Percentiles rank a stretch among this genome's conserved stretches.
Evolutionary conservation across 2,797 vertebrate genomes (phyloP).

Genomic region (Tragopan temminckii): DNA sequence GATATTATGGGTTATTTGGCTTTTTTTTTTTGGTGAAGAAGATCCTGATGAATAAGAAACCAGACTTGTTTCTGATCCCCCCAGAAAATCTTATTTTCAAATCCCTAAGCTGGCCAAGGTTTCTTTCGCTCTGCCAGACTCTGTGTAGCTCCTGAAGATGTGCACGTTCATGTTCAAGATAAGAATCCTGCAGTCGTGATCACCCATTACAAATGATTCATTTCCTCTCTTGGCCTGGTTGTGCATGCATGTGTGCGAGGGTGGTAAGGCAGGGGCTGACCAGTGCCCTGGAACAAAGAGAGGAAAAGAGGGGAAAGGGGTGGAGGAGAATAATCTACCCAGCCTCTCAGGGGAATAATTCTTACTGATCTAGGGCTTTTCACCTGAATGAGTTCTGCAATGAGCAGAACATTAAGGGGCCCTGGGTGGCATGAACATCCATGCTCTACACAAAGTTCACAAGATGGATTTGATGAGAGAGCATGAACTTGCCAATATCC

Average conservation of each 20-base stretch:
- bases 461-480: background rate
- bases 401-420: background rate
- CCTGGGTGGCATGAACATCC: background rate
- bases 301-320: conserved; percentile 18
- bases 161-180: background rate
- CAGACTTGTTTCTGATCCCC: background rate
- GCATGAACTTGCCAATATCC: background rate
- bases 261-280: background rate
- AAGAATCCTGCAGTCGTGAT: conserved; percentile 26
- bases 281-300: conserved; percentile 18
- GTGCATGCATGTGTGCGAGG: fast-evolving
- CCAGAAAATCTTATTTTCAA: background rate
- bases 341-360: background rate
- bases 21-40: background rate
- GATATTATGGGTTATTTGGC: background rate
- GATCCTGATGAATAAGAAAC: background rate
- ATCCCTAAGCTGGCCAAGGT: background rate
- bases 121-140: background rate
- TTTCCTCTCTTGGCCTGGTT: conserved; percentile 9
- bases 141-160: background rate
- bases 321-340: background rate
- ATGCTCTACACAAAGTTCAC: background rate
- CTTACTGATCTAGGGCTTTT: background rate
- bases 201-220: conserved; percentile 29
- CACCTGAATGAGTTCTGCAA: background rate